These are phyloP conservation scores for Sturmia bella DNA, from an alignment of 2,888 invertebrate genomes.

Conservation along the genomic window DNA sequence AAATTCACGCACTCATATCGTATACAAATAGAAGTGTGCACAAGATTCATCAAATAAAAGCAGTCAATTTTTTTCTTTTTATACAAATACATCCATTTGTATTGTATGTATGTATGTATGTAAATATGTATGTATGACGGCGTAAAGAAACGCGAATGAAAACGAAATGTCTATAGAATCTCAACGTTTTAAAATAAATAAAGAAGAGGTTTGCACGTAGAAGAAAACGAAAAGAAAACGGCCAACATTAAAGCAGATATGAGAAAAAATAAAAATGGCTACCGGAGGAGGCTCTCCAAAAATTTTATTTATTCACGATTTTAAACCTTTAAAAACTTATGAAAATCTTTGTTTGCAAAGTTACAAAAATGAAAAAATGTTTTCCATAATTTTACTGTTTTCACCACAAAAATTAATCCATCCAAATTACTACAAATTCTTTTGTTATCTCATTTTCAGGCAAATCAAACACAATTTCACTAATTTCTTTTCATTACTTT, in stretches of 20 bases:
- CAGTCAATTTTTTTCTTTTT: slow-evolving; percentile 18
- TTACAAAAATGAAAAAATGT: background rate
- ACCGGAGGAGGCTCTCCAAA: slow-evolving; percentile 67
- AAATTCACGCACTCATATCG: slow-evolving; percentile 29
- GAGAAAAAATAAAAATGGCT: slow-evolving; percentile 77
- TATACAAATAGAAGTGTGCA: slow-evolving; percentile 10
- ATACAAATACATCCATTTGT: slow-evolving; percentile 1
- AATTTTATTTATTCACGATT: slow-evolving; percentile 55
- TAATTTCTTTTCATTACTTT: background rate
- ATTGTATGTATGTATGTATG: slow-evolving; percentile 29
- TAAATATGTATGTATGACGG: slow-evolving; percentile 50
- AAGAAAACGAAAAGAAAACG: slow-evolving; percentile 71
- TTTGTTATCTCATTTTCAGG: slow-evolving; percentile 8
- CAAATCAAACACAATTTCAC: slow-evolving; percentile 14
- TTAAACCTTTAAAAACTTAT: slow-evolving; percentile 43
- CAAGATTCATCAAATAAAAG: slow-evolving; percentile 36
- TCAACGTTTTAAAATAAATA: slow-evolving; percentile 48
- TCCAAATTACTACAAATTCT: background rate
- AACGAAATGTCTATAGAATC: slow-evolving; percentile 66
- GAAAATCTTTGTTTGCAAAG: slow-evolving; percentile 4
- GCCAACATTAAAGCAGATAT: slow-evolving; percentile 73
- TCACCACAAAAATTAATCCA: no score
- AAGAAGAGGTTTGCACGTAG: slow-evolving; percentile 74
- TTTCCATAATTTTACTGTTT: slow-evolving; percentile 5
- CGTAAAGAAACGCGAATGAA: slow-evolving; percentile 68